Percentiles rank a stretch among this genome's conserved stretches.
These are phyloP conservation scores for Sepioteuthis lessoniana DNA, from an alignment of 2,888 invertebrate species.

Conservation along the genomic window DNA sequence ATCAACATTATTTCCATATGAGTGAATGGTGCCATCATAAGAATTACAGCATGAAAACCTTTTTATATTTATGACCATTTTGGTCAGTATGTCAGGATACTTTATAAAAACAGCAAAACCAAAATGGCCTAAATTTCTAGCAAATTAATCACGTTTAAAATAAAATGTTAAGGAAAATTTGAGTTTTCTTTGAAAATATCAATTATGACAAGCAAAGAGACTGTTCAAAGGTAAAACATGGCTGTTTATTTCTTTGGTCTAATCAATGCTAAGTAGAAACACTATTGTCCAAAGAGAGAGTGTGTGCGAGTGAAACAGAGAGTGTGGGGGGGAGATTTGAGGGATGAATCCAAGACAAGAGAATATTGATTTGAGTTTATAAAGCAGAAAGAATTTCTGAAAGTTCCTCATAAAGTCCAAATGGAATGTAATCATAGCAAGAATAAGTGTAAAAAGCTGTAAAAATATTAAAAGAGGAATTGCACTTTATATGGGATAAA, in stretches of 20 bases:
- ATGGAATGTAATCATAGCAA: not conserved
- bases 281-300: not conserved
- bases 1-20: no score
- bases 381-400: not conserved
- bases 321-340: not conserved
- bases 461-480: not conserved
- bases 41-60: no score
- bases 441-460: not conserved
- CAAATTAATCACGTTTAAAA: not conserved
- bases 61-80: no score
- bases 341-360: not conserved
- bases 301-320: no score
- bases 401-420: not conserved
- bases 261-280: not conserved
- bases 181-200: not conserved
- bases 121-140: not conserved
- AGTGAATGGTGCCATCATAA: no score
- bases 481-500: not conserved
- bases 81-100: no score
- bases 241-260: not conserved
- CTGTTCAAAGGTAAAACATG: not conserved
- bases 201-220: not conserved
- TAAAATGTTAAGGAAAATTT: not conserved
- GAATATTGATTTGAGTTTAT: not conserved
- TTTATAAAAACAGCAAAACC: not conserved